phyloP scores from a whole-genome alignment of 2,797 vertebrate species.

The Pangasius larnaudii region DNA sequence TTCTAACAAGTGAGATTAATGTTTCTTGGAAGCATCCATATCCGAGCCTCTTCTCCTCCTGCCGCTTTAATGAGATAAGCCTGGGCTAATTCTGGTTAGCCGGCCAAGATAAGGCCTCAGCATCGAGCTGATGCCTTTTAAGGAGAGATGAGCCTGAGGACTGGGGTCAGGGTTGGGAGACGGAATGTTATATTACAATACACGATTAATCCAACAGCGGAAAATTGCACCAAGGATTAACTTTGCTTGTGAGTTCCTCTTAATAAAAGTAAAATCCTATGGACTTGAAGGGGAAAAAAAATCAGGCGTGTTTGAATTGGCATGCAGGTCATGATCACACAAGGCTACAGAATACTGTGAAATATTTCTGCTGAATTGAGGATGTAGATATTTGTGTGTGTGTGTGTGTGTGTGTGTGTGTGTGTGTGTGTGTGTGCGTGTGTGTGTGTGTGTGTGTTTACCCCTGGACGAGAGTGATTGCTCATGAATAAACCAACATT shows the following conservation, averaged over 20 bases:
- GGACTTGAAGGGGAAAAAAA: conserved; percentile 62
- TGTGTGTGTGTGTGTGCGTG: conserved; percentile 25
- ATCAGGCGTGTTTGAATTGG: conserved; percentile 56
- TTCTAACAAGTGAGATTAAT: conserved; percentile 71
- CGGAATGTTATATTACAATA: conserved; percentile 61
- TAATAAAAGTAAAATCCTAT: conserved; percentile 65
- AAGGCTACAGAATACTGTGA: conserved; percentile 35
- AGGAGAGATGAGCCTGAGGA: conserved; percentile 64
- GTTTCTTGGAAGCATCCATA: conserved; percentile 70
- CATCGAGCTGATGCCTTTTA: conserved; percentile 72
- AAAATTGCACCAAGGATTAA: conserved; percentile 72
- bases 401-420: conserved; percentile 25
- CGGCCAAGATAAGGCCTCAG: conserved; percentile 60
- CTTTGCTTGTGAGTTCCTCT: conserved; percentile 67
- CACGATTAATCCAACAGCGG: conserved; percentile 72
- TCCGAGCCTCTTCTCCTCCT: conserved; percentile 50
- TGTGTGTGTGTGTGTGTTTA: conserved; percentile 29
- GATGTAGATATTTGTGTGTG: not conserved
- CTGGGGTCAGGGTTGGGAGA: conserved; percentile 59
- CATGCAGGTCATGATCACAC: conserved; percentile 36
- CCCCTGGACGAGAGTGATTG: conserved; percentile 52
- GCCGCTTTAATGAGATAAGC: conserved; percentile 62
- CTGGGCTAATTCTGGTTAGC: conserved; percentile 60
- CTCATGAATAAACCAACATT: conserved; percentile 28
- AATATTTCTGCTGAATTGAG: conserved; percentile 13